Conservation (phyloP, 2,888 invertebrate species). For the Leptopilina drosophilae region DNA sequence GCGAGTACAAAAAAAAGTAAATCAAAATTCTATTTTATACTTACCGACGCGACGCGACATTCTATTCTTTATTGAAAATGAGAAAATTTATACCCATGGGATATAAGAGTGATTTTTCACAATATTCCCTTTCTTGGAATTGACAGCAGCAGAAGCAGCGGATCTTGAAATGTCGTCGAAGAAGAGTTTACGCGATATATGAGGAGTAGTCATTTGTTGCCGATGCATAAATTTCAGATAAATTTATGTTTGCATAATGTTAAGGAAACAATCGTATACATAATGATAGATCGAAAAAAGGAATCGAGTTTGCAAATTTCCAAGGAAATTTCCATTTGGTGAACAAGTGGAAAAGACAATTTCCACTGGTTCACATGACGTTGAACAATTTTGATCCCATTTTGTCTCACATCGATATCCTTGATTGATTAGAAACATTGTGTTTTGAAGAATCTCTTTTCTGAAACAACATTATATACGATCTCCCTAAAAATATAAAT, state of each 20-base stretch:
- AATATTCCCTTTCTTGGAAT: slow-evolving; percentile 21
- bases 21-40: background rate
- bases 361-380: no score
- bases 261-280: background rate
- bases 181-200: background rate
- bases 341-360: no score
- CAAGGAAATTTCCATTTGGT: no score
- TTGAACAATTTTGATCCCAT: no score
- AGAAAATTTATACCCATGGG: background rate
- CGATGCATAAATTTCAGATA: background rate
- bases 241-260: background rate
- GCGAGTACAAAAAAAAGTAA: no score
- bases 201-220: background rate
- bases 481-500: background rate
- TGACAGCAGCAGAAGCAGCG: background rate
- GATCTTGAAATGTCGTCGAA: slow-evolving; percentile 10
- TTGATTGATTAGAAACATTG: no score
- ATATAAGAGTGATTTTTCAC: slow-evolving; percentile 15
- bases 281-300: background rate
- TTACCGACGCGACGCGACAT: background rate
- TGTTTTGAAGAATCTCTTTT: no score
- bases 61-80: background rate
- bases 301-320: no score
- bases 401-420: no score
- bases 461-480: no score